These are phyloP conservation scores for Podarcis siculus DNA, from an alignment of 2,797 vertebrate species.

Conservation along the genomic window DNA sequence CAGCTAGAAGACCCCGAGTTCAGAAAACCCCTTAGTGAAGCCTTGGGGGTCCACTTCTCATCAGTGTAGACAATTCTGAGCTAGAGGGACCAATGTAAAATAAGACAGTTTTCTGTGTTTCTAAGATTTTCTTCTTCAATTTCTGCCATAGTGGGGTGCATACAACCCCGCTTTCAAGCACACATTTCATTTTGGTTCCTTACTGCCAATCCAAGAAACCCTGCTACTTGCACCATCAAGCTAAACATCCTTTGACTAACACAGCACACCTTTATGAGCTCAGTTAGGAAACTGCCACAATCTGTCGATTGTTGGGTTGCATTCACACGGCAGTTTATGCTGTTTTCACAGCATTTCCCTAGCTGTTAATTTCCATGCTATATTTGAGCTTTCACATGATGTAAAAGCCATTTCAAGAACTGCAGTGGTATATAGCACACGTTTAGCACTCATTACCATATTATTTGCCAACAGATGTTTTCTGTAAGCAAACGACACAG, in stretches of 20 bases:
- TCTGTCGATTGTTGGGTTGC: background rate
- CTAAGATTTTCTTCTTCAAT: background rate
- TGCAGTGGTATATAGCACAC: no score
- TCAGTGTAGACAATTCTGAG: background rate
- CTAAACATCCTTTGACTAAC: background rate
- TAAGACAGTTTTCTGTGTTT: background rate
- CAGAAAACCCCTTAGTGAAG: background rate
- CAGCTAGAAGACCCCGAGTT: background rate
- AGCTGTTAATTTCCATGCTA: no score
- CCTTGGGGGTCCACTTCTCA: background rate
- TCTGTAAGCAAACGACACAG: no score
- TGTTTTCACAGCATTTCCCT: no score
- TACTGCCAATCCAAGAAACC: no score
- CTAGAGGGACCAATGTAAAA: background rate
- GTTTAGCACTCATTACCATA: no score
- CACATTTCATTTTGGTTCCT: background rate
- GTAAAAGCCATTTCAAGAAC: no score
- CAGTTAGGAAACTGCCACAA: background rate
- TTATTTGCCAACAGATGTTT: no score
- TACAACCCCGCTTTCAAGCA: background rate
- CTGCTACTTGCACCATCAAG: no score
- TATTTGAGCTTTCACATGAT: no score
- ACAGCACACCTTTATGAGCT: background rate
- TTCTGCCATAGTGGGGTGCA: no score
- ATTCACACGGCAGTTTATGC: no score